Conservation (phyloP, 2,888 invertebrate species). For the Calameuta filiformis region DNA sequence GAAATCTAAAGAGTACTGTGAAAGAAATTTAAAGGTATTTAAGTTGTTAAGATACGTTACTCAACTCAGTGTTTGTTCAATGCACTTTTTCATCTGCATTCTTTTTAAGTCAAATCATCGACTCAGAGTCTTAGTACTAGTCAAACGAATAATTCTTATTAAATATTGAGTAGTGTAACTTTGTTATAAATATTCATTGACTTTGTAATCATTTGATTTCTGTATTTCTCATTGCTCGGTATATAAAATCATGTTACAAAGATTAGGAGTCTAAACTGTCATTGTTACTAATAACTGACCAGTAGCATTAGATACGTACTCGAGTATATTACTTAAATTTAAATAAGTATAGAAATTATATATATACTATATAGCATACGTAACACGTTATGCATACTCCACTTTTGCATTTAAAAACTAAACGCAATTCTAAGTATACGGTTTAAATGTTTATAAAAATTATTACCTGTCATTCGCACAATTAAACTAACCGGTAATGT, state of each 20-base stretch:
- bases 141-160: not conserved
- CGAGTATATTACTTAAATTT: not conserved
- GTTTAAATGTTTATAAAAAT: not conserved
- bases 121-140: too few relatives aligned
- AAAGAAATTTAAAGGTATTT: not conserved
- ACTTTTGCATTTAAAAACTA: not conserved
- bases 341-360: not conserved
- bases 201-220: not conserved
- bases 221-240: not conserved
- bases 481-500: not conserved
- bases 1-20: not conserved
- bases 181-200: not conserved
- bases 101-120: too few relatives aligned
- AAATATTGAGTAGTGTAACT: not conserved
- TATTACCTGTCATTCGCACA: not conserved
- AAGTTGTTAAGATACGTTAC: not conserved
- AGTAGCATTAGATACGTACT: not conserved
- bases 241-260: conserved; percentile 6
- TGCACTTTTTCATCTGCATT: not conserved
- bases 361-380: not conserved
- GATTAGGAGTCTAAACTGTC: not conserved
- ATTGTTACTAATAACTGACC: not conserved
- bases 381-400: not conserved
- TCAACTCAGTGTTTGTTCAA: not conserved
- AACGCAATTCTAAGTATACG: not conserved